Base-by-base conservation (phyloP, 2,888 invertebrate genomes). In the Elaeidobius kamerunicus region DNA sequence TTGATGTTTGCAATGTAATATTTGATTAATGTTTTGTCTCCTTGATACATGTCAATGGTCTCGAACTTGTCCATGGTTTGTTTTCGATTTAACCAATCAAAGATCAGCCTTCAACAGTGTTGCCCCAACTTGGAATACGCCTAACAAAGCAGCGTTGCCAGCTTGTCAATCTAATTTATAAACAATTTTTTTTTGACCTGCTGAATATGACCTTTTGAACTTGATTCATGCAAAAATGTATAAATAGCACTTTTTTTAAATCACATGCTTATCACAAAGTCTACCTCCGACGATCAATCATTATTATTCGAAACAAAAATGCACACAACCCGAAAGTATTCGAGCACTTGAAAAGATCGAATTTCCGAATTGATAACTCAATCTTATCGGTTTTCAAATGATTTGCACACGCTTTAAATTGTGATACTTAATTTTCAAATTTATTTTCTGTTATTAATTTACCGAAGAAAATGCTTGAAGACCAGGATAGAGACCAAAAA, bases 401-500 rank as follows among this genome's bases (percentile, higher is more conserved):
- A 16, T 7, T 12, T 36, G 23, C 27, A 19, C 36, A 15, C 36
- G 45, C n/a, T 17, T 43, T 43, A 11, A 12, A 30, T 30, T 30
- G 30, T 30, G 3, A 23, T 9, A n/a, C n/a, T n/a, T n/a, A n/a
- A n/a, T n/a, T n/a, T n/a, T 30, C 3, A 30, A 30, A 3, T 30
- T 11, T 3, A 6, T 30, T 30, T 30, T 30, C 30, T 30, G 11
- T 12, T 30, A 7, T 3, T 3, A 30, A 4, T 30, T 6, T 30
- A 7, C 3, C n/a, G 4, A 41, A 15, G 17, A 32, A 43, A 38
- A 50, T 50, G 51, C 39, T 27, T 5, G 44, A 44, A 30, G 32
- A 40, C 14, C 39, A 17, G 30, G 27, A 32, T 1, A 15, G 41
- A 18, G 36, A 34, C 23, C 39, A 51, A 46, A 18, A 30, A 46